phyloP scores from a whole-genome alignment of 2,888 invertebrate genomes.

The Sarcophaga variegata region DNA sequence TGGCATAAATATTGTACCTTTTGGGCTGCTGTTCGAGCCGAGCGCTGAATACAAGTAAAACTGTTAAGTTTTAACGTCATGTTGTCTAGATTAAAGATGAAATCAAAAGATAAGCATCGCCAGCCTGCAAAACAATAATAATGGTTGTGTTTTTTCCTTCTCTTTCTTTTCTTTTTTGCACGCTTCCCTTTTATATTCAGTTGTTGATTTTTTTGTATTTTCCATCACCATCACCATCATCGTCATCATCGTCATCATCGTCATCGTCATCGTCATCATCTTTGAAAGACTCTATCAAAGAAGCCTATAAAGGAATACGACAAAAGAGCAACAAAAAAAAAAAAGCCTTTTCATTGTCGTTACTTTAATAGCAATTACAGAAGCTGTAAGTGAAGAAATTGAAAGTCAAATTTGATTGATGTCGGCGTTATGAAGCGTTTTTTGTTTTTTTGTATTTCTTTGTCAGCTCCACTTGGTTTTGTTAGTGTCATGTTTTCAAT shows the following conservation, averaged over 20 bases:
- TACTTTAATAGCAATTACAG: constrained; percentile 68
- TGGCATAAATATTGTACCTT: constrained; percentile 55
- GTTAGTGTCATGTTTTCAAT: not conserved
- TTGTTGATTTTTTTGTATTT: not conserved
- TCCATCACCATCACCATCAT: not conserved
- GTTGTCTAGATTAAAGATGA: constrained; percentile 69
- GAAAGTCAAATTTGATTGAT: constrained; percentile 70
- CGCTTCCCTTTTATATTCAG: constrained; percentile 1
- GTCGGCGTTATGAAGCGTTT: constrained; percentile 62
- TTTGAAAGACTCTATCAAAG: constrained; percentile 49
- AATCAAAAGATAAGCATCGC: constrained; percentile 67
- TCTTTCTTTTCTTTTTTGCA: constrained; percentile 27
- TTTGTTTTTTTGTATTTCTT: not conserved
- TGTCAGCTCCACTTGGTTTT: not conserved
- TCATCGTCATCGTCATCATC: constrained; percentile 7
- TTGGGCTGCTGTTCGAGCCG: constrained; percentile 46
- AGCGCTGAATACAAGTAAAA: constrained; percentile 41
- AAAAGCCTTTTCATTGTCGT: constrained; percentile 65
- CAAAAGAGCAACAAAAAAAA: not conserved
- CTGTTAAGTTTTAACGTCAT: constrained; percentile 66
- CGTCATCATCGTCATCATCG: not conserved
- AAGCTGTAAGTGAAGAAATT: constrained; percentile 69
- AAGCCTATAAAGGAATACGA: constrained; percentile 25
- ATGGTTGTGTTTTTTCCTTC: constrained; percentile 26
- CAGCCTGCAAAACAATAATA: constrained; percentile 55